Percentiles rank a stretch among this genome's conserved stretches.
These are phyloP conservation scores for Chaenodraco wilsoni DNA, from an alignment of 2,797 vertebrate genomes.

Conservation along the genomic window DNA sequence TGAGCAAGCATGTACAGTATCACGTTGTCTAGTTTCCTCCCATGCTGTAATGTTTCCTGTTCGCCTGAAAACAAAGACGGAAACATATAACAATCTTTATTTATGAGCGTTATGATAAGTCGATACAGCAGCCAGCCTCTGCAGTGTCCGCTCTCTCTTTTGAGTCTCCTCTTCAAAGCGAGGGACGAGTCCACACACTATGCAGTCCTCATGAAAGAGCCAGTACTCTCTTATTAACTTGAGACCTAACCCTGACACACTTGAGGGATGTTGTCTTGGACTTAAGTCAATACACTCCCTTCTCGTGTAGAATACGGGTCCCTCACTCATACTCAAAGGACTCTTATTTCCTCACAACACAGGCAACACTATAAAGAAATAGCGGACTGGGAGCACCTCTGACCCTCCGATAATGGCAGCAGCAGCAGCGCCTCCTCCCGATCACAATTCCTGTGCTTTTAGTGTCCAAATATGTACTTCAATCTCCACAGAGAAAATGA, in stretches of 20 bases:
- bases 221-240: conserved; percentile 54
- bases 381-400: conserved; percentile 32
- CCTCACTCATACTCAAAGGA: conserved; percentile 29
- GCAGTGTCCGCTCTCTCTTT: conserved; percentile 61
- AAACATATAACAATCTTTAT: conserved; percentile 28
- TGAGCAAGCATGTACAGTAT: conserved; percentile 33
- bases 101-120: conserved; percentile 63
- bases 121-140: conserved; percentile 66
- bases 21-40: conserved; percentile 11
- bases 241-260: conserved; percentile 52
- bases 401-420: conserved; percentile 35
- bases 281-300: conserved; percentile 55
- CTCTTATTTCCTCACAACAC: conserved; percentile 43
- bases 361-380: conserved; percentile 51
- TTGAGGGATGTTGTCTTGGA: conserved; percentile 49
- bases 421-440: conserved; percentile 24
- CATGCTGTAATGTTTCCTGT: conserved; percentile 10
- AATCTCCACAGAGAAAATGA: conserved; percentile 8
- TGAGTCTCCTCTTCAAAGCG: conserved; percentile 70
- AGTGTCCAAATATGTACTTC: conserved; percentile 41
- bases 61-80: not conserved
- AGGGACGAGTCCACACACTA: conserved; percentile 39
- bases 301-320: conserved; percentile 30
- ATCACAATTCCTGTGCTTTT: conserved; percentile 25
- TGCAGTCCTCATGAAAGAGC: conserved; percentile 49